Evolutionary conservation across 1,140 invertebrate species (phyloP).

Genomic region (Cydia pomonella): DNA sequence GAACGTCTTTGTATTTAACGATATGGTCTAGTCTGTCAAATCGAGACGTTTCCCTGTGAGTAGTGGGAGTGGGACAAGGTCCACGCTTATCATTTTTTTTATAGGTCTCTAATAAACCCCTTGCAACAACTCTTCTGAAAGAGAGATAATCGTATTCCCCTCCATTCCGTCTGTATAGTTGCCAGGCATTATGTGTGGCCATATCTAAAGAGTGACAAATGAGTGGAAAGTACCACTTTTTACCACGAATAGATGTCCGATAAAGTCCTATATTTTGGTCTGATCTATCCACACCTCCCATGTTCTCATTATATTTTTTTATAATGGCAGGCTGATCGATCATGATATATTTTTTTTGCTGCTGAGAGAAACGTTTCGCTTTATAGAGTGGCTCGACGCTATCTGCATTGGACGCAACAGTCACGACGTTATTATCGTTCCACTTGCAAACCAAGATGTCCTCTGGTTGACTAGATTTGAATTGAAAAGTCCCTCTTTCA

Average conservation of each 20-base stretch:
- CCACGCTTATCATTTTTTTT: no score
- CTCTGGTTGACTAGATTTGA: conserved; percentile 24
- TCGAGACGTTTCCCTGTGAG: no score
- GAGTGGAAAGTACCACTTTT: conserved; percentile 51
- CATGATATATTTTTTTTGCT: conserved; percentile 43
- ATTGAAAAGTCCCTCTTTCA: conserved; percentile 31
- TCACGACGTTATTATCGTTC: conserved; percentile 47
- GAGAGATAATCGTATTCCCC: no score
- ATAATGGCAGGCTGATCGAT: conserved; percentile 40
- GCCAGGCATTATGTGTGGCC: not conserved
- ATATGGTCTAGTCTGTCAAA: no score
- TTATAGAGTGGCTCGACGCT: conserved; percentile 35
- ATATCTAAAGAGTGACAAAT: conserved; percentile 42
- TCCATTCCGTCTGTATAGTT: no score
- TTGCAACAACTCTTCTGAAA: no score
- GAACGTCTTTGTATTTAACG: no score
- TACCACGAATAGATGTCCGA: no score
- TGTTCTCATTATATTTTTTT: conserved; percentile 45
- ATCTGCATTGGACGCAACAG: conserved; percentile 30
- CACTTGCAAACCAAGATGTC: conserved; percentile 42
- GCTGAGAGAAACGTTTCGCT: conserved; percentile 44
- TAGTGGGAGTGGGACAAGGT: no score
- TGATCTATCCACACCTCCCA: conserved; percentile 46
- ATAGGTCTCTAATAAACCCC: no score
- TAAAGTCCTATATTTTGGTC: conserved; percentile 46